Evolutionary conservation across 2,888 invertebrate species (phyloP), one percentile per base, ranked within the genome.

Genomic region (Drosophila neutralis): DNA sequence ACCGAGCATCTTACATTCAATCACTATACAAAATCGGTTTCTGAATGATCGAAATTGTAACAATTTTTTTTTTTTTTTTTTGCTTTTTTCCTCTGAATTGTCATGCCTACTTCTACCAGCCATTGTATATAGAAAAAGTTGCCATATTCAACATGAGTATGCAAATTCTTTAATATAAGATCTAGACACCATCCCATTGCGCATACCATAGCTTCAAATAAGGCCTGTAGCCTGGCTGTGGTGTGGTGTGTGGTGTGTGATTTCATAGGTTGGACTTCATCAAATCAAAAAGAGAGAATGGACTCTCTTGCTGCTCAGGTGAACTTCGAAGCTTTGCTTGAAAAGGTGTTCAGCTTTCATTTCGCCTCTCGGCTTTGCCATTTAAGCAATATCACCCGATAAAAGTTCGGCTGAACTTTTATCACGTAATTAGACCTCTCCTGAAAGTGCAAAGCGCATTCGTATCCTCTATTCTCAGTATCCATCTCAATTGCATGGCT

Each of bases 401-500:
- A 7, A 7, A 42, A n/a, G 21, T 42, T 42, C 3, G 21, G 42
- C 21, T 21, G 8, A 7, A 45, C 21, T 21, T 45, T 21, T 7
- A 13, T 13, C 11, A 1, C 6, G 42, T 2, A 42, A 6, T 35
- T 33, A 0, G 15, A 15, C 11, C 4, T 33, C 15, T 35, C 35
- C 33, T 15, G 13, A 15, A 33, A 33, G 7, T 24, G 45, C 33
- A 18, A 33, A 11, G 18, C 31, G 31, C 15, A 18, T 36, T 15
- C 33, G 45, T 31, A 15, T 2, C 13, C 45, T 40, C 24, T 45
- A 53, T 36, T 66, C 64, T 36, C 65, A 15, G 60, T 76, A 66
- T 73, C 58, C 60, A 85, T 80, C 83, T 66, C 71, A 80, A 80
- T 83, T 57, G 80, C 69, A 63, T 62, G 65, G 65, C 80, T 76